Base-by-base conservation (phyloP, 2,888 invertebrate species). In the Ramazzottius varieornatus region DNA sequence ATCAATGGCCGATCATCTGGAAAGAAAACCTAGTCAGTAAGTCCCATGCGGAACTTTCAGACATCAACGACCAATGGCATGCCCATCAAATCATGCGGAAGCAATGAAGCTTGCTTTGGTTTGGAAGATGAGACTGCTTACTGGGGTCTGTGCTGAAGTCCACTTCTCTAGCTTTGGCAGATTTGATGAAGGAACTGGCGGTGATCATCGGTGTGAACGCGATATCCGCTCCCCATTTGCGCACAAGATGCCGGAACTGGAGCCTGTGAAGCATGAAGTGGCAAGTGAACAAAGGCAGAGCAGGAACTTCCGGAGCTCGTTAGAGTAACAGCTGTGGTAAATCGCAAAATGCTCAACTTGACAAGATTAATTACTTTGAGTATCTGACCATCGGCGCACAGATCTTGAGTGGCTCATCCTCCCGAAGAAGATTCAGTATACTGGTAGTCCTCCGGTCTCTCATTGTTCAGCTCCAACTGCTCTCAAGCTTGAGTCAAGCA, bases 331-430 rank as follows among this genome's bases (percentile, higher is more conserved):
- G n/a, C n/a, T n/a, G n/a, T n/a, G n/a, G n/a, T n/a, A n/a, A n/a
- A n/a, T n/a, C n/a, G n/a, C n/a, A n/a, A n/a, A n/a, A n/a, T n/a
- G n/a, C n/a, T n/a, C n/a, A n/a, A n/a, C n/a, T n/a, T n/a, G n/a
- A n/a, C n/a, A n/a, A 46, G 65, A 24, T 1, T 66, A 73, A 78
- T 76, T 77, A 84, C 84, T 84, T 86, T 75, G 88, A 91, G 71
- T 92, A 92, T 71, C 93, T 82, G 46, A 94, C 94, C 94, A 94
- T 94, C 0, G 94, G 94, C 1, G 93, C 93, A 77, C 87, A 86
- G 65, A 90, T 81, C 77, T 85, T 86, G 1, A 88, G 78, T 71
- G 84, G 79, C 16, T 79, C 77, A 65, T 82, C 78, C 63, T 81
- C 77, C 66, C 78, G 74, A n/a, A n/a, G n/a, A n/a, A n/a, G n/a